Evolutionary conservation across 2,888 invertebrate genomes (phyloP).

Genomic region (Periphyllus acericola): DNA sequence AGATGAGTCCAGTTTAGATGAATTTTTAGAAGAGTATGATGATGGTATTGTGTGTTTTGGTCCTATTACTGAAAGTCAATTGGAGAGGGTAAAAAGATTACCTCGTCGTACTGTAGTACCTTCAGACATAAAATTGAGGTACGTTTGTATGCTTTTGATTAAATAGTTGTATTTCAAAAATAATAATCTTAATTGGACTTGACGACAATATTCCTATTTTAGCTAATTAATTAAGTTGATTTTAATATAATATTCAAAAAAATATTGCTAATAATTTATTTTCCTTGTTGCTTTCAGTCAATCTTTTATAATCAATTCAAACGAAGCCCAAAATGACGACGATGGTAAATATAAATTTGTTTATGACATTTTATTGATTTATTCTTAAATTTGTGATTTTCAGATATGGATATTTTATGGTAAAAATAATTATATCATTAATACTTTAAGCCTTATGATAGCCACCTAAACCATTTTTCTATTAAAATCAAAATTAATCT

Average conservation of each 20-base stretch:
- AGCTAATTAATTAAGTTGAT: no score
- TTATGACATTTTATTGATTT: neutral
- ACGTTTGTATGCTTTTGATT: neutral
- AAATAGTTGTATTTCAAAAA: no score
- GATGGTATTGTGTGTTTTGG: conserved; percentile 1
- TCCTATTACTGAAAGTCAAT: neutral
- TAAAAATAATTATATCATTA: no score
- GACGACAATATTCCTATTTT: no score
- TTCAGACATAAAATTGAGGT: neutral
- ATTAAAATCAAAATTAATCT: no score
- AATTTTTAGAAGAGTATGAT: neutral
- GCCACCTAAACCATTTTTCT: no score
- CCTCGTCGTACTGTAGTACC: neutral
- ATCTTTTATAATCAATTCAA: neutral
- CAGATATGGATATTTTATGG: no score
- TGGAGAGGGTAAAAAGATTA: neutral
- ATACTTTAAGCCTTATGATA: no score
- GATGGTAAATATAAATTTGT: neutral
- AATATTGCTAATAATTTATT: no score
- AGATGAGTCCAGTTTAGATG: neutral
- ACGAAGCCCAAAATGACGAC: neutral
- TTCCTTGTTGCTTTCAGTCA: neutral
- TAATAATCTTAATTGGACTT: no score
- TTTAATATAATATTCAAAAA: no score
- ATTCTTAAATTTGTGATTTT: neutral